Conservation (phyloP, 2,797 vertebrate genomes). For the Pipistrellus kuhlii region DNA sequence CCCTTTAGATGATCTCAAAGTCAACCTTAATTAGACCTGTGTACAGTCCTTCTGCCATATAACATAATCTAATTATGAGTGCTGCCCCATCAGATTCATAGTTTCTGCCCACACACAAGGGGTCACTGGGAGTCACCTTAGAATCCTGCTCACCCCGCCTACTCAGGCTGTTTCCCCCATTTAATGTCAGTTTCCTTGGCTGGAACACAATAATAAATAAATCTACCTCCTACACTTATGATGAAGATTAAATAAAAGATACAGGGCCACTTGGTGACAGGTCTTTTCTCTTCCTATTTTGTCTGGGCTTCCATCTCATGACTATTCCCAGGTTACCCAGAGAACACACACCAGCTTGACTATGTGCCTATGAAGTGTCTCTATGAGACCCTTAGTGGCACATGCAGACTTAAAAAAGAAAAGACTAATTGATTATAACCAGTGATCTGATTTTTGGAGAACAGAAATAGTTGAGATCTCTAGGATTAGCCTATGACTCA, state of each 20-base stretch:
- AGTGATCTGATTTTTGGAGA: neutral
- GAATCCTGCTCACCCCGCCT: neutral
- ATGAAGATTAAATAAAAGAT: constrained; percentile 2
- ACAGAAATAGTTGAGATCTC: neutral
- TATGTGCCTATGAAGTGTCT: neutral
- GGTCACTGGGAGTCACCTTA: no score
- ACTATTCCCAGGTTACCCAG: neutral
- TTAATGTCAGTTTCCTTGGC: neutral
- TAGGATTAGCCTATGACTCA: neutral
- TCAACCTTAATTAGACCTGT: neutral
- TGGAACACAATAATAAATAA: neutral
- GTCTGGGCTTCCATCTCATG: neutral
- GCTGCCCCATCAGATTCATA: no score
- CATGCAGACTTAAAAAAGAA: neutral
- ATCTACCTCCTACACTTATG: neutral
- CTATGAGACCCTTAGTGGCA: neutral
- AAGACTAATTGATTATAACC: neutral
- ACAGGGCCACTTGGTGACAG: neutral
- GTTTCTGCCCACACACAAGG: neutral
- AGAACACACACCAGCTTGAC: neutral
- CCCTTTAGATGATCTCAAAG: neutral
- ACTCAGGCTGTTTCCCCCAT: neutral
- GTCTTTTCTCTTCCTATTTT: neutral
- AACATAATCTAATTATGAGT: neutral
- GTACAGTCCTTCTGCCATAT: neutral